A percentile compares a stretch with the other conserved stretches of the same genome.
Conservation (phyloP, 2,113 vertebrate genomes). For the Mus musculus region DNA sequence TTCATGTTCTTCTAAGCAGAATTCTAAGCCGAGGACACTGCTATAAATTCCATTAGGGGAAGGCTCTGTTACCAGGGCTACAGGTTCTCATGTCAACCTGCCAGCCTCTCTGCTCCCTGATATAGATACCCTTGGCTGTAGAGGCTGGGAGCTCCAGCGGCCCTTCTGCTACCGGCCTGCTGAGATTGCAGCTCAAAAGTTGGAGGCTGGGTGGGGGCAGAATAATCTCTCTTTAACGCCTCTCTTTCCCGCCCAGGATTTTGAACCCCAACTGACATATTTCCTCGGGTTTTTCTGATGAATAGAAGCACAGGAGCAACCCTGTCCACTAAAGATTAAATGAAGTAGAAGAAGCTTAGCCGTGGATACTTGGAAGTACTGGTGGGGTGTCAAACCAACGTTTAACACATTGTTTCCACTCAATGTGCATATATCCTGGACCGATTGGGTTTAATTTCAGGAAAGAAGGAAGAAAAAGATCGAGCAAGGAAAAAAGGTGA, state of each 20-base stretch:
- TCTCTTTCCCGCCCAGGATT: constrained; percentile 60
- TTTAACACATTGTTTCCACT: constrained; percentile 88
- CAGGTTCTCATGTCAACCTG: constrained; percentile 81
- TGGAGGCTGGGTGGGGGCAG: constrained; percentile 57
- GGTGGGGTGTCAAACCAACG: constrained; percentile 84
- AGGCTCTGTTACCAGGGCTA: constrained; percentile 86
- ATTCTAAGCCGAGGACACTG: constrained; percentile 77
- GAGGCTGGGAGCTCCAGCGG: constrained; percentile 1
- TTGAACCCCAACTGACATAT: constrained; percentile 63
- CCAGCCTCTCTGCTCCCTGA: constrained; percentile 64
- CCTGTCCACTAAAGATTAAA: constrained; percentile 85
- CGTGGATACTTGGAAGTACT: constrained; percentile 82
- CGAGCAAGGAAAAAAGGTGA: not conserved
- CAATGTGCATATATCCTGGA: constrained; percentile 80
- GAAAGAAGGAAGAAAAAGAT: constrained; percentile 19
- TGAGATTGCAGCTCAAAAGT: constrained; percentile 32
- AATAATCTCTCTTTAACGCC: constrained; percentile 77
- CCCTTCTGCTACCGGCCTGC: not conserved
- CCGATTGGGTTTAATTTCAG: constrained; percentile 56
- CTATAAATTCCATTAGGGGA: constrained; percentile 85
- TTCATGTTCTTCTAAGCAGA: constrained; percentile 67
- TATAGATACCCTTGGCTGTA: constrained; percentile 48
- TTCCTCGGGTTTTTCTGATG: constrained; percentile 72
- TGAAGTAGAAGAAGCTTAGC: constrained; percentile 87
- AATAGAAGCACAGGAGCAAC: constrained; percentile 75